These are phyloP conservation scores for Patiria pectinifera DNA, from an alignment of 53 echinoderm and acorn worm genomes.

Conservation along the genomic window DNA sequence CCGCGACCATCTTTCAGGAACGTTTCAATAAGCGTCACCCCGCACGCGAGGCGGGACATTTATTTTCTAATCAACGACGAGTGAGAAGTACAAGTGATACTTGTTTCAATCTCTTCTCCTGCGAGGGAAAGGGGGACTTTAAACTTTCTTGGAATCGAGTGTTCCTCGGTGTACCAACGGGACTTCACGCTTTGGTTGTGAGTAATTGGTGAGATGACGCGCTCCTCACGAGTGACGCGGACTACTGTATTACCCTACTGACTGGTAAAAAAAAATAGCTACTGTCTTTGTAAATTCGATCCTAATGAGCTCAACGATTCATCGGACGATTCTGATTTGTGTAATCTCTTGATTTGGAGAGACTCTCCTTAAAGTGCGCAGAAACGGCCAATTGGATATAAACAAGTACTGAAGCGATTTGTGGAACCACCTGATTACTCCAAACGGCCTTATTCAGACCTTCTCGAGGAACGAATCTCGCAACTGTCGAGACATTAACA, in stretches of 20 bases:
- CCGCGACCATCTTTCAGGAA: background rate
- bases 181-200: background rate
- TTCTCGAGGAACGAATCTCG: background rate
- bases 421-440: background rate
- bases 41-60: conserved; percentile 8
- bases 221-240: background rate
- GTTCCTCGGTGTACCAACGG: background rate
- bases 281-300: background rate
- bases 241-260: background rate
- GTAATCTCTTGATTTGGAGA: too few species aligned
- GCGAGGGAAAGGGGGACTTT: conserved; percentile 30
- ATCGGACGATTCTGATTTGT: too few species aligned
- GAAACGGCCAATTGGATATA: too few species aligned
- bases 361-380: too few species aligned
- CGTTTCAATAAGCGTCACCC: conserved; percentile 28
- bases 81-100: conserved; percentile 28
- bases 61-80: conserved; percentile 17
- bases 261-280: background rate
- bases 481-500: background rate
- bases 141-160: conserved; percentile 9
- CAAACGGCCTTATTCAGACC: background rate
- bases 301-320: too few species aligned
- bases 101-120: background rate
- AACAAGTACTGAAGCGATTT: background rate
- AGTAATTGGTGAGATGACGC: background rate